These are phyloP conservation scores for Neodon shergylaensis DNA, from an alignment of 2,113 vertebrate species.

Conservation along the genomic window DNA sequence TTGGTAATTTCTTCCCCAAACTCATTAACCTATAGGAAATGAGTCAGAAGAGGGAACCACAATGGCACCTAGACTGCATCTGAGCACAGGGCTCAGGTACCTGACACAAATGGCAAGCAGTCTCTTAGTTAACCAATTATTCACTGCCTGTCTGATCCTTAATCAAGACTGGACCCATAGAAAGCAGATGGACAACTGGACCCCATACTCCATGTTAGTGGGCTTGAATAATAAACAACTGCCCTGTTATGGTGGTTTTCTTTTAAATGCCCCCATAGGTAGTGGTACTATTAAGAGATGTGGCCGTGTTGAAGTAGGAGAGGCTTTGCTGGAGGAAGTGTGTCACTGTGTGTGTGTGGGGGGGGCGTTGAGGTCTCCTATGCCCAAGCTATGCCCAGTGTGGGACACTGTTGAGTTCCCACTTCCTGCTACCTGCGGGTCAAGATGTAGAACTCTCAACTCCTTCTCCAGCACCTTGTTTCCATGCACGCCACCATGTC, in stretches of 20 bases:
- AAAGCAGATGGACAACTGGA: not conserved
- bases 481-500: not conserved
- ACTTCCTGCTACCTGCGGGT: not conserved
- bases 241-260: not conserved
- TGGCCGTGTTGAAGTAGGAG: not conserved
- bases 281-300: not conserved
- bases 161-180: slow-evolving; percentile 22
- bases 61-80: slow-evolving; percentile 48
- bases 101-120: not conserved
- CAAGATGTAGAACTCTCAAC: not conserved
- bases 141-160: not conserved
- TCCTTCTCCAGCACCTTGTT: not conserved
- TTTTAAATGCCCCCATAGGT: not conserved
- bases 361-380: not conserved
- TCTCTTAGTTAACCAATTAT: not conserved
- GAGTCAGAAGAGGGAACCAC: slow-evolving; percentile 36
- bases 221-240: not conserved
- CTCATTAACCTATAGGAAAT: slow-evolving; percentile 51
- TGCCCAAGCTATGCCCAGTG: not conserved
- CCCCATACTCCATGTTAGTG: not conserved
- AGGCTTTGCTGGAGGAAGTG: not conserved
- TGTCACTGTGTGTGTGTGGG: not conserved
- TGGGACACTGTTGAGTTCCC: not conserved
- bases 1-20: slow-evolving; percentile 24
- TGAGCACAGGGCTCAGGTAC: not conserved